Evolutionary conservation across 2,797 vertebrate species (phyloP).

Genomic region (Florisuga fusca): DNA sequence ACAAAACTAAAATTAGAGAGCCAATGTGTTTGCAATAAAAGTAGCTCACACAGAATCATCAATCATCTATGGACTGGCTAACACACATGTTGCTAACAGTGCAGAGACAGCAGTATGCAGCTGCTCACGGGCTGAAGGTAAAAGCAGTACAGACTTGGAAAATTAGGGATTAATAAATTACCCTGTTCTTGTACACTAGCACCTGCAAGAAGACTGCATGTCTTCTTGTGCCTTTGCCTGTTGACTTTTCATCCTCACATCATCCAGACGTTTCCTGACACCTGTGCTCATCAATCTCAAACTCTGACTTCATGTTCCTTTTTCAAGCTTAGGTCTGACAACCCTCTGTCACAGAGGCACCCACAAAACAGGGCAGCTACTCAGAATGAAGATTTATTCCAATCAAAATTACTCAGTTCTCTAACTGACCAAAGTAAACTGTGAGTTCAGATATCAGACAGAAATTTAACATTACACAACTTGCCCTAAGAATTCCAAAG

Average conservation of each 20-base stretch:
- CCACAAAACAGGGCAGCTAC: no score
- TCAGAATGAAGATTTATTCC: no score
- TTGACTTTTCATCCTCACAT: not conserved
- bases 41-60: not conserved
- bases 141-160: not conserved
- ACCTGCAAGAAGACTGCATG: not conserved
- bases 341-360: no score
- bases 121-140: not conserved
- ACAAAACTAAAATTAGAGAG: not conserved
- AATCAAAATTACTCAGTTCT: no score
- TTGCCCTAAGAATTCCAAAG: no score
- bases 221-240: not conserved
- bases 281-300: not conserved
- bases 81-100: rapidly evolving
- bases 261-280: not conserved
- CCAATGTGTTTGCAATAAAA: not conserved
- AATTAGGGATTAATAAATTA: not conserved
- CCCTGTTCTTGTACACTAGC: not conserved
- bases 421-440: no score
- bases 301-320: not conserved
- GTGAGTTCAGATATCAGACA: no score
- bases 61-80: not conserved
- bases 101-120: not conserved
- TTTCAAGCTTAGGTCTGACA: not conserved
- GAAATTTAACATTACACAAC: no score